Evolutionary conservation across 2,797 vertebrate species (phyloP).

Genomic region (Eulemur rubriventer): DNA sequence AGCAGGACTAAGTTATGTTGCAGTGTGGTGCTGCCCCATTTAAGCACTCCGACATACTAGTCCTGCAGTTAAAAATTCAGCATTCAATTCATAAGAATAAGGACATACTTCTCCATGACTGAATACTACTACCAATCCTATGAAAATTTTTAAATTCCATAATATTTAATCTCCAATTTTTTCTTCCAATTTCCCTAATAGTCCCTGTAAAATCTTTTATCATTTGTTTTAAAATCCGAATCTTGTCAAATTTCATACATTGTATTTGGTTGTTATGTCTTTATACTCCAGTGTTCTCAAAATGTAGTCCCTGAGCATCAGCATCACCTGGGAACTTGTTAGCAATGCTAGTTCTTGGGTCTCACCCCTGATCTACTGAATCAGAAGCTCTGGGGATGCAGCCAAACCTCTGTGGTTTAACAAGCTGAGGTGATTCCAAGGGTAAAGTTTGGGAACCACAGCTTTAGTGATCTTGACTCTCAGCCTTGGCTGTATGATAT

Average conservation of each 20-base stretch:
- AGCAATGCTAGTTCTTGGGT: background rate
- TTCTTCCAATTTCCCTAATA: background rate
- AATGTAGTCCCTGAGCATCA: background rate
- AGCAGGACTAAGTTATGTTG: background rate
- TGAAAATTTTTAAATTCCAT: background rate
- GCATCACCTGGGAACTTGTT: background rate
- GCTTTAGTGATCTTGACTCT: background rate
- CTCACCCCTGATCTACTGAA: background rate
- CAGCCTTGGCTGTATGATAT: background rate
- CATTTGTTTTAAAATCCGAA: conserved; percentile 22
- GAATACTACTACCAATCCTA: background rate
- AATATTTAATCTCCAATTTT: background rate
- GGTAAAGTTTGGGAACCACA: background rate
- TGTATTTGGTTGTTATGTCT: background rate
- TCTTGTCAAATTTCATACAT: background rate
- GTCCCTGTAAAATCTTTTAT: background rate
- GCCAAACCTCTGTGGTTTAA: fast-evolving
- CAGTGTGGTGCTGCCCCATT: fast-evolving
- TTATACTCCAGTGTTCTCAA: background rate
- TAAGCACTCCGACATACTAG: background rate
- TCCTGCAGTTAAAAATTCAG: background rate
- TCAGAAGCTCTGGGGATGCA: background rate
- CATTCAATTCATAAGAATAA: background rate
- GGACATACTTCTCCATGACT: background rate
- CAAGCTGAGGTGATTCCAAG: background rate